A percentile compares a stretch with the other conserved stretches of the same genome.
phyloP scores from a whole-genome alignment of 2,797 vertebrate species.

The Gymnoscopelus microlampas region DNA sequence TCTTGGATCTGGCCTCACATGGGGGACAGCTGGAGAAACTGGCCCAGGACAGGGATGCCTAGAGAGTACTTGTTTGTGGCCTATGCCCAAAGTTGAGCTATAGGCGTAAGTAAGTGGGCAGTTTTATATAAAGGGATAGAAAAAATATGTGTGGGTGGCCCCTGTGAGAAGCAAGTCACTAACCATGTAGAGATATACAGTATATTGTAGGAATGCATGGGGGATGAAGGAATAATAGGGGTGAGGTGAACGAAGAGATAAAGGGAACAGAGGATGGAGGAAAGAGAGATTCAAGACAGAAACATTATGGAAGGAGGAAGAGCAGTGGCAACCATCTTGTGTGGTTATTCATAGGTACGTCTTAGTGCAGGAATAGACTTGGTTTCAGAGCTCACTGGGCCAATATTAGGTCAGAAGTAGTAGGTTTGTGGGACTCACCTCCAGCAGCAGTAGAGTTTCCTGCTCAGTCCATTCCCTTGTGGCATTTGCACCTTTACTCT shows the following conservation, averaged over 20 bases:
- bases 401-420: too few relatives aligned
- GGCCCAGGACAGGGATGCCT: neutral
- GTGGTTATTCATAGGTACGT: neutral
- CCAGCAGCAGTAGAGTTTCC: conserved; percentile 93
- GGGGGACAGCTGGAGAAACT: neutral
- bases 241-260: neutral
- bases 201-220: neutral
- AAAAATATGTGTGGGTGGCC: too few relatives aligned
- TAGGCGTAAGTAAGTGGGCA: too few relatives aligned
- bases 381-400: neutral
- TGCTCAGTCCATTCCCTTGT: conserved; percentile 97
- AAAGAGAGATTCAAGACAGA: neutral
- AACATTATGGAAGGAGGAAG: neutral
- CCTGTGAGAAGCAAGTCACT: neutral
- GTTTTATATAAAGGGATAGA: too few relatives aligned
- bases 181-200: neutral
- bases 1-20: neutral
- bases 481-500: conserved; percentile 89
- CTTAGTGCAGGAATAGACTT: neutral
- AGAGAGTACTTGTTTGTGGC: neutral
- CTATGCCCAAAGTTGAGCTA: neutral
- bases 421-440: conserved; percentile 80
- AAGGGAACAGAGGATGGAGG: neutral
- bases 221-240: neutral
- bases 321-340: neutral